Base-by-base conservation (phyloP, 2,888 invertebrate species). In the Agriopis marginaria region DNA sequence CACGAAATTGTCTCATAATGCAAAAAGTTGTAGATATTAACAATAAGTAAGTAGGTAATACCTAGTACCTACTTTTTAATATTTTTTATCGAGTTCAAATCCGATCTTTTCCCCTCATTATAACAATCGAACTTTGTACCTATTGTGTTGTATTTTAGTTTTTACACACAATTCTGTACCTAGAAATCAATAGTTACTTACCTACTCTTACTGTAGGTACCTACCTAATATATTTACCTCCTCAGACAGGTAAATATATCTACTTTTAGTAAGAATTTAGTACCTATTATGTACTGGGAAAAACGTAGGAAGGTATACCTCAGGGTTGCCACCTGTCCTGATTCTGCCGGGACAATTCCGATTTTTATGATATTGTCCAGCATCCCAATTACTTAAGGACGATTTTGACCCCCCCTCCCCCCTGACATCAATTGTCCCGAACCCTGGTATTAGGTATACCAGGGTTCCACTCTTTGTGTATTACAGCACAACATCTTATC, bases 111-210 rank as follows among this genome's bases (percentile, higher is more conserved):
- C 47, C 60, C 47, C n/a, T 9, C 39, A 40, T 50, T 50, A 39
- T 14, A 9, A 60, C 40, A 49, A 60, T 60, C 49, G 60, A 14
- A 42, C 40, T 40, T 60, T 60, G 50, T 50, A 60, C 32, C n/a
- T 44, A 45, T 58, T 44, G 58, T 58, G 45, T 45, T 55, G 55
- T 55, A 40, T 56, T 11, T 47, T 12, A 50, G 50, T 50, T 60
- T 60, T 60, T 60, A 60, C 60, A 50, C 50, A 40, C 50, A 40
- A 60, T 39, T 40, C n/a, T 54, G n/a, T 55, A 14, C 40, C n/a
- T 40, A 14, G 14, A 12, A 42, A 0, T 55, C 42, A 11, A 8
- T 14, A 55, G 6, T 40, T 55, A n/a, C 40, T 10, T 40, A n/a
- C 14, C 55, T 53, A 53, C 6, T 32, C 12, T 9, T 45, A 4